phyloP scores from a whole-genome alignment of 2,113 vertebrate genomes.

The Ranitomeya imitator region DNA sequence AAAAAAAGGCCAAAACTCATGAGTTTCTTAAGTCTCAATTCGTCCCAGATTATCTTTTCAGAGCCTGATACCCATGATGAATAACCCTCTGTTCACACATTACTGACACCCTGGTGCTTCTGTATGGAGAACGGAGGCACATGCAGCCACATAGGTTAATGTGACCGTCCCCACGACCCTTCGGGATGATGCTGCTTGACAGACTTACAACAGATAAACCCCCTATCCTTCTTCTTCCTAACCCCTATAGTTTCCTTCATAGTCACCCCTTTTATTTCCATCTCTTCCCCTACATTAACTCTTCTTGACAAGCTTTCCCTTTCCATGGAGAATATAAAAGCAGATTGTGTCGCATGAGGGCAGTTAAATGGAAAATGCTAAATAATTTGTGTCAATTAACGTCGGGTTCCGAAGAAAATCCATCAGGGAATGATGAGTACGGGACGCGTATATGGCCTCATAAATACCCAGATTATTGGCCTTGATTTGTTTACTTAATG shows the following conservation, averaged over 20 bases:
- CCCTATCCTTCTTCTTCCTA: conserved; percentile 69
- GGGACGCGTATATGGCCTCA: conserved; percentile 32
- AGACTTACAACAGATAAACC: conserved; percentile 76
- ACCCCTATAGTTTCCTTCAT: conserved; percentile 47
- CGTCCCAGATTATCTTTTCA: conserved; percentile 96
- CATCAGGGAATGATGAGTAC: not conserved
- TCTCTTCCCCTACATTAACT: conserved; percentile 55
- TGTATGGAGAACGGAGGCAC: conserved; percentile 78
- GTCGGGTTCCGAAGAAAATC: conserved; percentile 57
- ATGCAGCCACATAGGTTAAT: conserved; percentile 80
- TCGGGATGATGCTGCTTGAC: conserved; percentile 73
- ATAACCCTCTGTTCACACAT: conserved; percentile 80
- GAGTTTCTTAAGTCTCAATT: conserved; percentile 86
- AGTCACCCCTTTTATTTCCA: conserved; percentile 49
- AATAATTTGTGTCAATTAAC: conserved; percentile 61
- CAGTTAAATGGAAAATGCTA: conserved; percentile 66
- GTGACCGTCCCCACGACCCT: conserved; percentile 83
- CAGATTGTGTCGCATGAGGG: conserved; percentile 65
- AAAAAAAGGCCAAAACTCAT: conserved; percentile 76
- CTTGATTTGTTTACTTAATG: conserved; percentile 31
- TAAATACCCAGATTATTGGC: conserved; percentile 47
- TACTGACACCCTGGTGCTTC: conserved; percentile 86
- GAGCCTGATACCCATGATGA: conserved; percentile 80
- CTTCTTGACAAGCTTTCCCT: conserved; percentile 35
- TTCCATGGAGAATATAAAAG: conserved; percentile 63